Evolutionary conservation across 1,140 invertebrate species (phyloP), one percentile per base, ranked within the genome.

Genomic region (Tetragnatha versicolor): DNA sequence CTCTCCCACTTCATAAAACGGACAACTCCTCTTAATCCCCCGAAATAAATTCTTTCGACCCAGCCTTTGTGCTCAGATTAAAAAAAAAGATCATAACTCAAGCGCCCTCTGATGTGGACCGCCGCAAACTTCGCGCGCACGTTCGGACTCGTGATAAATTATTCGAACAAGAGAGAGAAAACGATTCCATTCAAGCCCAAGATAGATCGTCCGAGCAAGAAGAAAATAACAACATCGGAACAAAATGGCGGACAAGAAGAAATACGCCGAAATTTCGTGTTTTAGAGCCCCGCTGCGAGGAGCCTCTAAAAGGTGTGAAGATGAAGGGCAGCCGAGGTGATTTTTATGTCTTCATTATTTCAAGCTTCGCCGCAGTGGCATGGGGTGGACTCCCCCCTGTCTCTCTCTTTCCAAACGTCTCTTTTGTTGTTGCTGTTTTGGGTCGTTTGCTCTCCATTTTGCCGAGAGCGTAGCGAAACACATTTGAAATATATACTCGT

Each of bases 341-440:
- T 60, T 73, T 39, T 55, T 60, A 73, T 37, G 39, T 73, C 37
- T 73, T 60, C 51, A 73, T 60, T 60, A 73, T 73, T 60, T 60
- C 31, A 73, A 58, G 55, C 25, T 51, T 31, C 25, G 12, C 22
- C 20, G 14, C 22, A 9, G 25, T 31, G 9, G 29, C 5, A 9
- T 25, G 55, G n/a, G 49, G 12, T 22, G 12, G 7, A 20, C 25
- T 51, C 49, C 7, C 39, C 7, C 7, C 39, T 42, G 7, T 7
- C 17, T 42, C 39, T 42, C 49, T 51, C n/a, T n/a, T n/a, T n/a
- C n/a, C n/a, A n/a, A n/a, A n/a, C n/a, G n/a, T n/a, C n/a, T n/a
- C n/a, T n/a, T n/a, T n/a, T n/a, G n/a, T 51, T 51, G 25, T 51
- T 51, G 14, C 10, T n/a, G 20, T 51, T 22, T 51, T 51, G n/a